phyloP scores from a whole-genome alignment of 2,888 invertebrate genomes.

The Dermolepida albohirtum region DNA sequence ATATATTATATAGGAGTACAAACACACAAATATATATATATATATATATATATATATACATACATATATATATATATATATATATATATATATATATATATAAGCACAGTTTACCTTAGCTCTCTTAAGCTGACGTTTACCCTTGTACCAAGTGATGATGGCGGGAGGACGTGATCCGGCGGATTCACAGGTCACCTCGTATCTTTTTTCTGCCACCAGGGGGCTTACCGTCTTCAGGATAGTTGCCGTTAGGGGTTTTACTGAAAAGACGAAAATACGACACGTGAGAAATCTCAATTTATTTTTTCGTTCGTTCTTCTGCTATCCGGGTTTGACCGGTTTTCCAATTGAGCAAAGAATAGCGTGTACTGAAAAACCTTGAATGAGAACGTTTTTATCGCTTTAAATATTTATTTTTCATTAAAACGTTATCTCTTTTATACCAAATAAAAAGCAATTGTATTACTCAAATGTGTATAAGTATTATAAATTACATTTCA shows the following conservation, averaged over 20 bases:
- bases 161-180: slow-evolving; percentile 89
- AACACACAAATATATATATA: no score
- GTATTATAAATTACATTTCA: no score
- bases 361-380: no score
- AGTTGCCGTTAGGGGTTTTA: slow-evolving; percentile 84
- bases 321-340: slow-evolving; percentile 14
- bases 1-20: no score
- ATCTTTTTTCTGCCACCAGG: slow-evolving; percentile 84
- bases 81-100: background rate
- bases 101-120: slow-evolving; percentile 72
- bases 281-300: slow-evolving; percentile 41
- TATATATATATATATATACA: no score
- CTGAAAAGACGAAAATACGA: slow-evolving; percentile 66
- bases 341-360: slow-evolving; percentile 16
- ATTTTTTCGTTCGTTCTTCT: slow-evolving; percentile 26
- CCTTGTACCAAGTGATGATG: slow-evolving; percentile 90
- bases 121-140: slow-evolving; percentile 82
- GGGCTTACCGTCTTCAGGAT: slow-evolving; percentile 78
- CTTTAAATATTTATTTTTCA: no score
- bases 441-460: no score
- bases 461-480: no score
- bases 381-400: no score
- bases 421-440: no score
- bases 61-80: background rate
- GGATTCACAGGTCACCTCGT: slow-evolving; percentile 86